Base-by-base conservation (phyloP, 2,113 vertebrate species). In the Petaurus breviceps region DNA sequence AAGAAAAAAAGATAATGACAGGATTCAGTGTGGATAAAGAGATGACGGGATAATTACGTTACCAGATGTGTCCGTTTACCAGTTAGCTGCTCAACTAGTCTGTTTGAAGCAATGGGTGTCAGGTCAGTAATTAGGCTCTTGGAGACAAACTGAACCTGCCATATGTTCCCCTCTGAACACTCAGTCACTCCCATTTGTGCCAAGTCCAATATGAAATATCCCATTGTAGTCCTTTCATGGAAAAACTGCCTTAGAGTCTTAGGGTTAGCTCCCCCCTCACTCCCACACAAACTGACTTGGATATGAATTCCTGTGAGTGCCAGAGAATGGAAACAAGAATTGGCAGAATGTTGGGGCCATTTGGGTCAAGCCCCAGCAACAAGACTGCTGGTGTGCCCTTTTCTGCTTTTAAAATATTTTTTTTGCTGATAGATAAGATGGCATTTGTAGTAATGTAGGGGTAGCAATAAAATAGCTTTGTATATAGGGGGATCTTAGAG, bases 131-230 rank as follows among this genome's bases (percentile, higher is more conserved):
- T 95, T 96, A 98, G 96, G 96, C 25, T 93, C 96, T 28, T 54
- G 19, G 97, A 98, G 96, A 98, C 77, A 98, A 98, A 97, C 84
- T 77, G 5, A 52, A 98, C 91, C 54, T 96, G 95, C 46, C 97
- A 96, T 93, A 96, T 93, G 91, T 96, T 77, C 92, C 90, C 89
- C 25, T 92, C 47, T 91, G 26, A 95, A 94, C 92, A 95, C 92
- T 94, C 57, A 91, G 51, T 97, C 95, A 95, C 46, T 97, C 68
- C 19, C 25, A 19, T 28, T 93, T 89, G 91, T 95, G 98, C 94
- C 95, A 95, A 95, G 97, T 97, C 97, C 93, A 90, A 24, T 94
- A 31, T 53, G 97, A 98, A 98, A 53, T 93, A 94, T 90, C 14
- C 68, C 90, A 11, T 95, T 95, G 89, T 0, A 94, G 31, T 61